phyloP scores from a whole-genome alignment of 2,113 vertebrate species.

The Saccopteryx bilineata region DNA sequence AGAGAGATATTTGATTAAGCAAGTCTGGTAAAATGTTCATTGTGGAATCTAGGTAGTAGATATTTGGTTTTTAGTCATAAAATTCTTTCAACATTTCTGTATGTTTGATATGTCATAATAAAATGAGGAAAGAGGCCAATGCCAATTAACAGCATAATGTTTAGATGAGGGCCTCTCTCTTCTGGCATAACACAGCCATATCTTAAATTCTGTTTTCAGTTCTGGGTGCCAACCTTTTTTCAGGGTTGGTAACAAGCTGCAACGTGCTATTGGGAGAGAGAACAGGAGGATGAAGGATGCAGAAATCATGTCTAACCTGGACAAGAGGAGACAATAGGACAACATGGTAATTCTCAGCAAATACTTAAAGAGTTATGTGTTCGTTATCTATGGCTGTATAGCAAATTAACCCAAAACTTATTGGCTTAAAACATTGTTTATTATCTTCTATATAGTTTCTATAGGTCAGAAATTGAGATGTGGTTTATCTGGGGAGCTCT shows the following conservation, averaged over 20 bases:
- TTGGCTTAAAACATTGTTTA: conserved; percentile 6
- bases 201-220: not conserved
- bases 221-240: not conserved
- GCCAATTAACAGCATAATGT: not conserved
- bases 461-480: not conserved
- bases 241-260: not conserved
- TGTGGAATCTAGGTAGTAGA: not conserved
- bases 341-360: not conserved
- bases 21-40: not conserved
- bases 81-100: not conserved
- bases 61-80: not conserved
- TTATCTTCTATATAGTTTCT: not conserved
- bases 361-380: not conserved
- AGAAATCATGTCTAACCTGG: conserved; percentile 12
- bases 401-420: not conserved
- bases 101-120: conserved; percentile 42
- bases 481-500: not conserved
- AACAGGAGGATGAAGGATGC: not conserved
- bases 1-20: not conserved
- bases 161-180: not conserved
- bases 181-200: not conserved
- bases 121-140: not conserved
- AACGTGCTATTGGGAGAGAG: not conserved
- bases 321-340: conserved; percentile 15
- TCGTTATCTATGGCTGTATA: not conserved